These are phyloP conservation scores for Elegia similella DNA, from an alignment of 2,888 invertebrate genomes.

Conservation along the genomic window DNA sequence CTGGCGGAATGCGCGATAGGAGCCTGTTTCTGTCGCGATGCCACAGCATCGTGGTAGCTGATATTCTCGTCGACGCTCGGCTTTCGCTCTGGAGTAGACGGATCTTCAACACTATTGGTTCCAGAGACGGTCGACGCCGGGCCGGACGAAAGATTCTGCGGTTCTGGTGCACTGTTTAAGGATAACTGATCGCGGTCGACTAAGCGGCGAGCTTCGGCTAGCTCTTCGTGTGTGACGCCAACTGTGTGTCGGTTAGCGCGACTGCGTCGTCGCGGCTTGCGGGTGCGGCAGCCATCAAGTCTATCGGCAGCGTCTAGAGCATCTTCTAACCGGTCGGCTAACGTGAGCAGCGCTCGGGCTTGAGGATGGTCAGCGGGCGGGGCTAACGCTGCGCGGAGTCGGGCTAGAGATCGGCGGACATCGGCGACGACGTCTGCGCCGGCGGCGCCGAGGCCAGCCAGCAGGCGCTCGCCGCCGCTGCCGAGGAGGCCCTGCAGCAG, in stretches of 20 bases:
- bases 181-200: constrained; percentile 79
- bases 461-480: constrained; percentile 66
- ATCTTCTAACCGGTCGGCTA: constrained; percentile 87
- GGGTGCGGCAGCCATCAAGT: constrained; percentile 57
- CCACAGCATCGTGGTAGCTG: constrained; percentile 52
- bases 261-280: constrained; percentile 78
- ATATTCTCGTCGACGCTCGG: constrained; percentile 48
- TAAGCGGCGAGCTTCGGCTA: constrained; percentile 88
- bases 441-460: constrained; percentile 68
- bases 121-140: constrained; percentile 54
- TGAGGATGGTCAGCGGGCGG: constrained; percentile 74
- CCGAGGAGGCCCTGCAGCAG: constrained; percentile 85
- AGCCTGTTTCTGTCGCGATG: constrained; percentile 45
- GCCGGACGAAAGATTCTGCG: constrained; percentile 60
- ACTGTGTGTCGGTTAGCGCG: constrained; percentile 89
- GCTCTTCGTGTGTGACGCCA: constrained; percentile 90
- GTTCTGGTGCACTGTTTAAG: constrained; percentile 34
- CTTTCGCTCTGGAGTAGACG: constrained; percentile 57
- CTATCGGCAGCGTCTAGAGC: constrained; percentile 70
- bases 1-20: constrained; percentile 52
- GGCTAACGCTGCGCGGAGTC: constrained; percentile 87
- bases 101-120: constrained; percentile 50
- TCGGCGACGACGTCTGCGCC: constrained; percentile 87
- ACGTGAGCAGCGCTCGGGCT: constrained; percentile 83
- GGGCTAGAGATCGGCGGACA: constrained; percentile 88